phyloP scores from a whole-genome alignment of 1,140 invertebrate species.

The Brachionus koreanus region DNA sequence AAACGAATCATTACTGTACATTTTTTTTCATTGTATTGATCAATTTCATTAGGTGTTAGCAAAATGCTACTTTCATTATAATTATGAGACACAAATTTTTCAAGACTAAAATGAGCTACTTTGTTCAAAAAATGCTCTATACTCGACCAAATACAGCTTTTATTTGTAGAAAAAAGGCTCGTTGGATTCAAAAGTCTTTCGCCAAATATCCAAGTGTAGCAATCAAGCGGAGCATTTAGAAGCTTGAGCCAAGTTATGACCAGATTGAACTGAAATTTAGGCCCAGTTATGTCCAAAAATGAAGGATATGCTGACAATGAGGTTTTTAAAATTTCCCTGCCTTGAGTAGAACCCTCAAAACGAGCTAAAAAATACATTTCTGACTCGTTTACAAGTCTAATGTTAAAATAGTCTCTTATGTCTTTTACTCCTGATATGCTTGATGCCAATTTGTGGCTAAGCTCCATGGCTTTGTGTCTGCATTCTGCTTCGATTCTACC shows the following conservation, averaged over 20 bases:
- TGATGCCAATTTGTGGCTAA: conserved; percentile 61
- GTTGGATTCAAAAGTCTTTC: conserved; percentile 51
- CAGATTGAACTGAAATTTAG: background rate
- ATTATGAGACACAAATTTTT: conserved; percentile 46
- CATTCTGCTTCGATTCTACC: conserved; percentile 60
- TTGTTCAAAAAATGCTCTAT: conserved; percentile 44
- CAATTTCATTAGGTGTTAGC: conserved; percentile 54
- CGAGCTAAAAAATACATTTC: conserved; percentile 46
- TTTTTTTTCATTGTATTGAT: conserved; percentile 54
- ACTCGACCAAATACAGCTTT: background rate
- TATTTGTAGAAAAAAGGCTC: conserved; percentile 50
- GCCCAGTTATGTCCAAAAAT: background rate
- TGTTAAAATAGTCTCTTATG: conserved; percentile 46
- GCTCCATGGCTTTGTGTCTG: conserved; percentile 61
- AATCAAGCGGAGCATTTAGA: conserved; percentile 58
- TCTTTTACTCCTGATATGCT: conserved; percentile 46
- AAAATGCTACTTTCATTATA: conserved; percentile 7
- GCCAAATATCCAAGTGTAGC: conserved; percentile 59
- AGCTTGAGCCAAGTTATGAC: conserved; percentile 54
- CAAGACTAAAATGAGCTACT: conserved; percentile 49
- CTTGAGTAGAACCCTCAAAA: conserved; percentile 46
- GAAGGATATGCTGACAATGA: background rate
- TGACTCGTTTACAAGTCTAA: background rate
- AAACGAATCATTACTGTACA: conserved; percentile 60
- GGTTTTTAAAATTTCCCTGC: conserved; percentile 23